Evolutionary conservation across 1,140 invertebrate species (phyloP).

Genomic region (Alviniconcha marisindica): DNA sequence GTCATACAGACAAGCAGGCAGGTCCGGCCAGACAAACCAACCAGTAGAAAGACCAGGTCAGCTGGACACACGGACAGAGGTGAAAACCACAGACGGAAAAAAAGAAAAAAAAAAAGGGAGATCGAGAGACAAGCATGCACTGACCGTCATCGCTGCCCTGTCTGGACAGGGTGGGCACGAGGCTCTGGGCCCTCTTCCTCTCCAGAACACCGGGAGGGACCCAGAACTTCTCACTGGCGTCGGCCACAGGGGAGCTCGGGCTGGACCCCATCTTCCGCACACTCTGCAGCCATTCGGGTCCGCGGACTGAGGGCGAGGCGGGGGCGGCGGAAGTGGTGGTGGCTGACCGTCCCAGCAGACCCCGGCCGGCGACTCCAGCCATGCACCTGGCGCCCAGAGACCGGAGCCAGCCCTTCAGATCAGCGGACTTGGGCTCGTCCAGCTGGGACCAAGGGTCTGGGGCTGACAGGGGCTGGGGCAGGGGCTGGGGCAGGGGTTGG

Average conservation of each 20-base stretch:
- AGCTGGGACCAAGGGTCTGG: background rate
- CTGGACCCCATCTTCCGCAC: conserved; percentile 59
- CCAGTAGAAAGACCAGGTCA: background rate
- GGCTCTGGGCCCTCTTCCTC: conserved; percentile 64
- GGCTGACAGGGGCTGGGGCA: background rate
- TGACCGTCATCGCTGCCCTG: conserved; percentile 64
- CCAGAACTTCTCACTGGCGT: conserved; percentile 67
- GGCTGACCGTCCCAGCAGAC: conserved; percentile 18
- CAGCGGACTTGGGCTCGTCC: background rate
- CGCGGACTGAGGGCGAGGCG: conserved; percentile 32
- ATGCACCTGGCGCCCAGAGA: conserved; percentile 45
- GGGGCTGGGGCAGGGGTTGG: background rate
- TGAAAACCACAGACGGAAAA: background rate
- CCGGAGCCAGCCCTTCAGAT: conserved; percentile 32
- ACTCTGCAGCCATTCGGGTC: conserved; percentile 56
- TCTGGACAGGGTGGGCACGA: conserved; percentile 59
- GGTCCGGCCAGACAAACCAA: background rate
- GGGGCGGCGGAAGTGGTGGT: conserved; percentile 4
- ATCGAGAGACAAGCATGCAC: background rate
- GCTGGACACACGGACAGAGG: background rate
- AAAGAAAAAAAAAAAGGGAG: background rate
- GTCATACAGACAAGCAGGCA: background rate
- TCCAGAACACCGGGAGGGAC: conserved; percentile 62
- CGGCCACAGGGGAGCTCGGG: conserved; percentile 55
- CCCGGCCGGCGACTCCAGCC: conserved; percentile 41